phyloP scores from a whole-genome alignment of 2,113 vertebrate genomes.

The Riparia riparia region DNA sequence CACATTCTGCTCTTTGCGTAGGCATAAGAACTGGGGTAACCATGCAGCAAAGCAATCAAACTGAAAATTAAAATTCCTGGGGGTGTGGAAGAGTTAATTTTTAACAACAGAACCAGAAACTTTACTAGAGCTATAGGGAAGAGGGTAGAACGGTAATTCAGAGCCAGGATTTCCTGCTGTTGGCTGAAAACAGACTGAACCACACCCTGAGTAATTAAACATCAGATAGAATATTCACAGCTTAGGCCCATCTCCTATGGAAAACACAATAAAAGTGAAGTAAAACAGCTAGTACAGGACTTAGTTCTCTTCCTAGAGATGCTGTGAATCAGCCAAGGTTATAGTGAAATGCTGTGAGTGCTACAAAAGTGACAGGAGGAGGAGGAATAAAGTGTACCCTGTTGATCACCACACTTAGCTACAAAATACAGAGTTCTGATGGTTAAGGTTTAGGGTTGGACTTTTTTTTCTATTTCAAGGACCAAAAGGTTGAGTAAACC shows the following conservation, averaged over 20 bases:
- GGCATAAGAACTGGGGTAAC: not conserved
- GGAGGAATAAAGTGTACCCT: not conserved
- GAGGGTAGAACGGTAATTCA: not conserved
- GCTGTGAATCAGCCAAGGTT: not conserved
- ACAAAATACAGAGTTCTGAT: not conserved
- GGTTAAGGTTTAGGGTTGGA: not conserved
- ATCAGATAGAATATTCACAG: not conserved
- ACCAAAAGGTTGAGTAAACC: not conserved
- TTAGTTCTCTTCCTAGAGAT: not conserved
- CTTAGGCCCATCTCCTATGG: not conserved
- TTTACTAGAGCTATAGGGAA: not conserved
- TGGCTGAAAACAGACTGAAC: conserved; percentile 4
- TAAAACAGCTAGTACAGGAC: not conserved
- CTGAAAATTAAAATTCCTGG: not conserved
- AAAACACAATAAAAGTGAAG: not conserved
- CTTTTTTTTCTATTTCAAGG: not conserved
- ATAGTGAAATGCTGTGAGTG: not conserved
- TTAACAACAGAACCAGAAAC: not conserved
- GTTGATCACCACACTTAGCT: not conserved
- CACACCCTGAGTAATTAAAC: conserved; percentile 10
- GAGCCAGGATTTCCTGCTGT: conserved; percentile 51
- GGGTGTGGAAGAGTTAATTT: not conserved
- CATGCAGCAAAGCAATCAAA: not conserved
- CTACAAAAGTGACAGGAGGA: not conserved
- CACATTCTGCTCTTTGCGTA: not conserved